Base-by-base conservation (phyloP, 2,113 vertebrate species). In the Clarias batrachus region DNA sequence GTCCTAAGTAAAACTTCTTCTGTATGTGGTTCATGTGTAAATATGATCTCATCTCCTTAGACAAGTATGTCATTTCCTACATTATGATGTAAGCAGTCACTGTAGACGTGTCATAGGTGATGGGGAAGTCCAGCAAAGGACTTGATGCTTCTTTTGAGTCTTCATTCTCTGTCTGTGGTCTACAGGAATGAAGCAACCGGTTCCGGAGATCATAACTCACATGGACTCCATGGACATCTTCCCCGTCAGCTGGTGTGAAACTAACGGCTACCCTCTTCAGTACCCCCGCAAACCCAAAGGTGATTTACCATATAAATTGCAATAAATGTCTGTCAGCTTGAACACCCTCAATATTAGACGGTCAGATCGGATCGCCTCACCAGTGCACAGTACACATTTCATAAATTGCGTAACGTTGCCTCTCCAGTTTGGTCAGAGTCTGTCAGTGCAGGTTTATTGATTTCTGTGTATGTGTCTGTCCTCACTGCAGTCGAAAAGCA, bases 171-270 rank as follows among this genome's bases (percentile, higher is more conserved):
- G 70, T 27, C 6, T 71, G 41, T 71, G 9, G 1, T 84, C 33
- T 59, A 4, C 92, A 99, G 98, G 97, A 89, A 94, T 96, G 87
- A 98, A 97, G 93, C 96, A 97, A 83, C 94, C 97, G 2, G 71
- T 97, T 90, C 97, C 96, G 80, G 97, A 99, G 90, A 94, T 96
- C 88, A 98, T 99, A 84, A 96, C 97, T 91, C 97, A 96, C 54
- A 95, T 97, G 90, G 97, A 99, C 87, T 99, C 98, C 4, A 97
- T 98, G 90, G 96, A 99, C 92, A 97, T 99, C 90, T 99, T 99
- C 92, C 98, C 98, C 74, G 94, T 98, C 92, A 97, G 98, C 90
- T 99, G 98, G 98, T 99, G 98, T 94, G 98, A 99, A 89, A 98
- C 97, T 12, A 99, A 98, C n/a, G 98, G 98, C 82, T 97, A 98